Evolutionary conservation across 2,888 invertebrate genomes (phyloP).

Genomic region (Morinoia aosen): DNA sequence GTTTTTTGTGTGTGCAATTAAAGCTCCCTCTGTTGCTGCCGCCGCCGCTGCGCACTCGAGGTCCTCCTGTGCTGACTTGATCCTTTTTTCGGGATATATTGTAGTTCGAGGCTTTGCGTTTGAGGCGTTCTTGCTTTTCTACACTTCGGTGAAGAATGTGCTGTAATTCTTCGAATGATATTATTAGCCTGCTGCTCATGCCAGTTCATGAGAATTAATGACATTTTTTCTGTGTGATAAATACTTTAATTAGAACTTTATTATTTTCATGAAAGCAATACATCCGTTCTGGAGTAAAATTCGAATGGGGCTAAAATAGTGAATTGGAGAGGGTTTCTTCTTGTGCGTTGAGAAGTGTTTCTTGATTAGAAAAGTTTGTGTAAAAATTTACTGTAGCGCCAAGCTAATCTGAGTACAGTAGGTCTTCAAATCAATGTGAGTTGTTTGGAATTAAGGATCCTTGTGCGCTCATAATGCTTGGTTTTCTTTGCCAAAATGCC

Average conservation of each 20-base stretch:
- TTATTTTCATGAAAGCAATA: not conserved
- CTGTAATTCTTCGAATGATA: not conserved
- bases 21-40: not conserved
- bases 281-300: not conserved
- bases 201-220: not conserved
- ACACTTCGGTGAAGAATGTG: not conserved
- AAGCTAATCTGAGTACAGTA: not conserved
- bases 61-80: not conserved
- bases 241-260: not conserved
- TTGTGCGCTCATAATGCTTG: not conserved
- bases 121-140: not conserved
- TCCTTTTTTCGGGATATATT: not conserved
- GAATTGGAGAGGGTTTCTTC: not conserved
- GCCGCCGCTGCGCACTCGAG: not conserved
- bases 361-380: not conserved
- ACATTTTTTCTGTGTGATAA: not conserved
- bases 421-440: not conserved
- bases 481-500: too few species aligned
- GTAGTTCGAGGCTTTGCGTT: not conserved
- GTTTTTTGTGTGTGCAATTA: slow-evolving; percentile 9
- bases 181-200: not conserved
- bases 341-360: not conserved
- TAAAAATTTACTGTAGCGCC: not conserved
- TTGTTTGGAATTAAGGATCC: not conserved
- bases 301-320: not conserved